Percentiles rank a stretch among this genome's conserved stretches.
Evolutionary conservation across 1,140 invertebrate species (phyloP).

Genomic region (Pseudomyrmex flavicornis): DNA sequence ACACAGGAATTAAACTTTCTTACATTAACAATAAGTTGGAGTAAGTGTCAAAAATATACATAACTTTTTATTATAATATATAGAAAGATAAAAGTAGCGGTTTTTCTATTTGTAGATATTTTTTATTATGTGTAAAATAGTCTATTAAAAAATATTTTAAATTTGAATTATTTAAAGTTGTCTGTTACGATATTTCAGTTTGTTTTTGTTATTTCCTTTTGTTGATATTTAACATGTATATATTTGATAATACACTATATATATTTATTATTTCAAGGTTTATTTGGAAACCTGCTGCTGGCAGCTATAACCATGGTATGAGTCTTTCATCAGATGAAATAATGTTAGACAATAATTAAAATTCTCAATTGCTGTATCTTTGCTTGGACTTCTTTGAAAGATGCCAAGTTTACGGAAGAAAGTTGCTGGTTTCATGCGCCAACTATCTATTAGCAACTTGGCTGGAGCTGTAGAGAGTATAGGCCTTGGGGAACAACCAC

Average conservation of each 20-base stretch:
- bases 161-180: background rate
- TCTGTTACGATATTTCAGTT: too few relatives aligned
- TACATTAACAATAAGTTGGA: too few relatives aligned
- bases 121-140: background rate
- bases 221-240: background rate
- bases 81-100: too few relatives aligned
- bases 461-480: slow-evolving; percentile 85
- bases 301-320: slow-evolving; percentile 56
- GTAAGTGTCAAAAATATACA: too few relatives aligned
- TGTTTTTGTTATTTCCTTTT: background rate
- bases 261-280: slow-evolving; percentile 49
- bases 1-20: too few relatives aligned
- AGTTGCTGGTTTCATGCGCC: slow-evolving; percentile 90
- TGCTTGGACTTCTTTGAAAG: slow-evolving; percentile 66
- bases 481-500: slow-evolving; percentile 79
- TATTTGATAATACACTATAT: background rate
- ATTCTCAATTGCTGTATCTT: slow-evolving; percentile 56
- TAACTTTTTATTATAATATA: too few relatives aligned
- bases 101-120: background rate
- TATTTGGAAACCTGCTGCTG: slow-evolving; percentile 18
- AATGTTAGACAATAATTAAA: slow-evolving; percentile 61
- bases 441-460: slow-evolving; percentile 89
- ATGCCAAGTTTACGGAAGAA: slow-evolving; percentile 91
- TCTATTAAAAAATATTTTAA: background rate
- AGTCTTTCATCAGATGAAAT: slow-evolving; percentile 49